Percentiles rank a stretch among this genome's conserved stretches.
Conservation (phyloP, 1,140 invertebrate genomes). For the Hycleus cichorii region DNA sequence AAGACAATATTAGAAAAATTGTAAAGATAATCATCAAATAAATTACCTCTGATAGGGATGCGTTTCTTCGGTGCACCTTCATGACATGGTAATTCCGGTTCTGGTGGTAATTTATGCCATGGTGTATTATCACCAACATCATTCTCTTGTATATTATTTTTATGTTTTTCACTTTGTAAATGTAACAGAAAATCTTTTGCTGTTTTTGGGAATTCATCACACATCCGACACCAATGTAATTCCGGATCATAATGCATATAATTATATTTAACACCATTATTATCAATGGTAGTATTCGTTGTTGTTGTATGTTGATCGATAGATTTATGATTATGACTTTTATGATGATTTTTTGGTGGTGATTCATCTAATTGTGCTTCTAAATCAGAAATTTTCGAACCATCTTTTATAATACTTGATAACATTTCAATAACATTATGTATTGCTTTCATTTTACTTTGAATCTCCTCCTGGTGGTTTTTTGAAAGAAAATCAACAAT, state of each 20-base stretch:
- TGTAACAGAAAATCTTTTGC: slow-evolving; percentile 79
- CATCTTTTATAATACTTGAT: slow-evolving; percentile 64
- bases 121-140: slow-evolving; percentile 59
- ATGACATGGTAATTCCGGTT: slow-evolving; percentile 57
- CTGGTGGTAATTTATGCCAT: slow-evolving; percentile 58
- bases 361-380: slow-evolving; percentile 21
- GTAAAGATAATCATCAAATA: background rate
- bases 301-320: background rate
- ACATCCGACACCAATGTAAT: slow-evolving; percentile 79
- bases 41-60: slow-evolving; percentile 68
- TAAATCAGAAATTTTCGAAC: slow-evolving; percentile 25
- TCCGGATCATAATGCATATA: slow-evolving; percentile 80
- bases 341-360: slow-evolving; percentile 26
- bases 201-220: slow-evolving; percentile 76
- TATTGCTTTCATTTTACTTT: slow-evolving; percentile 73
- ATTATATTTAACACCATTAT: slow-evolving; percentile 49
- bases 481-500: slow-evolving; percentile 1
- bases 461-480: slow-evolving; percentile 61
- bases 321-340: slow-evolving; percentile 19
- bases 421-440: slow-evolving; percentile 79
- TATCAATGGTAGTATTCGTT: background rate
- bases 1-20: slow-evolving; percentile 30
- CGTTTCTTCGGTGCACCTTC: slow-evolving; percentile 64
- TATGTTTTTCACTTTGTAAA: slow-evolving; percentile 69
- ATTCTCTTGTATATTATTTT: slow-evolving; percentile 53